Base-by-base conservation (phyloP, 2,113 vertebrate genomes). In the Dolichallabes microphthalmus region DNA sequence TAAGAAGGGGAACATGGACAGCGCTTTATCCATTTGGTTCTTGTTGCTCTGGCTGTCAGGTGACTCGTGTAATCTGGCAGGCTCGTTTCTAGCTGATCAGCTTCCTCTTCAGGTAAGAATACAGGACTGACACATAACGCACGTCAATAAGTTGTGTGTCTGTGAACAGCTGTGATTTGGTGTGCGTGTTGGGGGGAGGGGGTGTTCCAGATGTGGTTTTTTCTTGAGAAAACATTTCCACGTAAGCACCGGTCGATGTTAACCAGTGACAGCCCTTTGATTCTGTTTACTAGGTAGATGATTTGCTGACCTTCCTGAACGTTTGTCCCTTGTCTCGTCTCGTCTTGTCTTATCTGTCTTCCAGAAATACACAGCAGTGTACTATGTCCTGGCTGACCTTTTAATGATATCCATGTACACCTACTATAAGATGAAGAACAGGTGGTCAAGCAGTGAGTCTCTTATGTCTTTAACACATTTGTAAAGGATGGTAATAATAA, bases 1-100 rank as follows among this genome's bases (percentile, higher is more conserved):
- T 86, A 96, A 91, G 88, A 95, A 89, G 0, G 97, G 98, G 71
- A 97, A 96, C 80, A 98, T 99, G 97, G 97, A 98, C 93, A 93
- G 90, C 14, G 98, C 97, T 0, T 89, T 99, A 35, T 99, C 98
- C 1, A 88, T 99, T 52, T 99, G 97, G 94, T 99, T 99, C 90
- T 92, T 99, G 71, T 89, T 99, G 88, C 94, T 97, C 69, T 99
- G 98, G 98, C 91, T 99, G 13, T 95, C 92, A 0, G 98, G 98
- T 1, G 98, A 99, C 89, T 94, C 94, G n/a, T 97, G 97, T 27
- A 99, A 99, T 88, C 94, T 98, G 80, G 88, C 97, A 1, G 98
- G 98, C 8, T 98, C 97, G 20, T 97, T 97, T 91, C 93, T 99
- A 74, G 97, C 98, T 0, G 88, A 98, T 50, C 98, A 99, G 90